Base-by-base conservation (phyloP, 2,797 vertebrate species). In the Gallinago nigripennis region DNA sequence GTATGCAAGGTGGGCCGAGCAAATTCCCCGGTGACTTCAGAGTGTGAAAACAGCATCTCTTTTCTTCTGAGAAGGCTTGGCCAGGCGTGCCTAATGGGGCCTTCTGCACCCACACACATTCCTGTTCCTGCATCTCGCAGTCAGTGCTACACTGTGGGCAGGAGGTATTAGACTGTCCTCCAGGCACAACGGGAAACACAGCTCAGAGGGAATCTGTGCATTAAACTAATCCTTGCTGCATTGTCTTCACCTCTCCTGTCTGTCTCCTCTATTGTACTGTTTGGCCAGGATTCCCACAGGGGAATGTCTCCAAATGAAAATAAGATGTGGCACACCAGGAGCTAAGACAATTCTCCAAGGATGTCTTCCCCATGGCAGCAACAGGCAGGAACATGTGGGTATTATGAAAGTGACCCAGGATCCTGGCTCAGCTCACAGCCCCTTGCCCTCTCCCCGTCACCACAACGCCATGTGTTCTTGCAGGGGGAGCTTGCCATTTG, bases 71-170 rank as follows among this genome's bases (percentile, higher is more conserved):
- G 79, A 83, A 91, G 79, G 43, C 89, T 92, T 93, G 82, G 84
- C 61, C 61, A 69, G 79, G 56, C 50, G 80, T 93, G 68, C 75
- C 48, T 94, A 48, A 88, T 82, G 37, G 68, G 31, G 35, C 76
- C 58, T 84, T 72, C 53, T 79, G 77, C 60, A 90, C 87, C 80
- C 83, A 66, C 82, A 72, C 84, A 37, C 65, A 31, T 83, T 96
- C 87, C 70, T 90, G 50, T 61, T 90, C 43, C 69, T 82, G 19
- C 15, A 7, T 57, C 89, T 91, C 2, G 12, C 33, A 73, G 17
- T 51, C 39, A 31, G 50, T 54, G 69, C 75, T 84, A 54, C 45
- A 54, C 31, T 20, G 30, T 73, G 71, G 58, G 72, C 48, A 79
- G 45, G 58, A 75, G 25, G 61, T 31, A 45, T 68, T 73, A 70